Conservation (phyloP, 2,113 vertebrate genomes). For the Agapornis roseicollis region DNA sequence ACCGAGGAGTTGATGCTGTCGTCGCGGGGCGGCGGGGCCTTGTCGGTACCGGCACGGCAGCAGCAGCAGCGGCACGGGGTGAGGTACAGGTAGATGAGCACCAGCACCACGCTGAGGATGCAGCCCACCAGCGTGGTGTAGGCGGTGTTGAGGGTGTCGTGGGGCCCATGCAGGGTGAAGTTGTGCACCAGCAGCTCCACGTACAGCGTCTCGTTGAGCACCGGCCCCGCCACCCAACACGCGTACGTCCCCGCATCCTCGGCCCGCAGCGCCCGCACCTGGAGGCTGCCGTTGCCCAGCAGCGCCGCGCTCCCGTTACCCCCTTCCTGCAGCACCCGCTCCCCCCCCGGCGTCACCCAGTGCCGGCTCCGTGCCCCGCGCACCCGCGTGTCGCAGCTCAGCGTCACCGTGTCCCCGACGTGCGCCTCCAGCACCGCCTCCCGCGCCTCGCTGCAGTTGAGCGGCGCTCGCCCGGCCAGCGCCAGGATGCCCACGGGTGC, state of each 20-base stretch:
- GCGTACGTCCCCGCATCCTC: slow-evolving; percentile 91
- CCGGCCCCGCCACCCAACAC: slow-evolving; percentile 84
- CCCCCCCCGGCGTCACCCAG: slow-evolving; percentile 85
- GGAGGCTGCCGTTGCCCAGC: slow-evolving; percentile 81
- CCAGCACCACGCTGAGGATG: slow-evolving; percentile 92
- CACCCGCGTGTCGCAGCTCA: slow-evolving; percentile 89
- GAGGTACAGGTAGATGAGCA: slow-evolving; percentile 95
- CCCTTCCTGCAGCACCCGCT: slow-evolving; percentile 64
- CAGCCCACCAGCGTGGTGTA: slow-evolving; percentile 98
- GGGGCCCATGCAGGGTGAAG: slow-evolving; percentile 81
- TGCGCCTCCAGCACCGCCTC: slow-evolving; percentile 84
- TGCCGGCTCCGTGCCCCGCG: slow-evolving; percentile 78
- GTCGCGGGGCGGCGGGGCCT: slow-evolving; percentile 79
- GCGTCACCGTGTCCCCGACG: slow-evolving; percentile 80
- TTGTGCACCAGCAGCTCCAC: slow-evolving; percentile 92
- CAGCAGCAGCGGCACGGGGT: slow-evolving; percentile 95
- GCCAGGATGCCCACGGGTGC: slow-evolving; percentile 71
- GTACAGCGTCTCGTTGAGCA: slow-evolving; percentile 91
- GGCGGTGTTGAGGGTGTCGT: slow-evolving; percentile 91
- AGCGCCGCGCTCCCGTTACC: slow-evolving; percentile 80
- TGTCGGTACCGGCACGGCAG: slow-evolving; percentile 84
- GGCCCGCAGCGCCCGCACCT: slow-evolving; percentile 71
- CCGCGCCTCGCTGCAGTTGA: slow-evolving; percentile 91
- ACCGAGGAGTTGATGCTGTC: slow-evolving; percentile 96
- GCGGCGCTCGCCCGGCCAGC: slow-evolving; percentile 70